Base-by-base conservation (phyloP, 2,888 invertebrate genomes). In the Penaeus monodon region DNA sequence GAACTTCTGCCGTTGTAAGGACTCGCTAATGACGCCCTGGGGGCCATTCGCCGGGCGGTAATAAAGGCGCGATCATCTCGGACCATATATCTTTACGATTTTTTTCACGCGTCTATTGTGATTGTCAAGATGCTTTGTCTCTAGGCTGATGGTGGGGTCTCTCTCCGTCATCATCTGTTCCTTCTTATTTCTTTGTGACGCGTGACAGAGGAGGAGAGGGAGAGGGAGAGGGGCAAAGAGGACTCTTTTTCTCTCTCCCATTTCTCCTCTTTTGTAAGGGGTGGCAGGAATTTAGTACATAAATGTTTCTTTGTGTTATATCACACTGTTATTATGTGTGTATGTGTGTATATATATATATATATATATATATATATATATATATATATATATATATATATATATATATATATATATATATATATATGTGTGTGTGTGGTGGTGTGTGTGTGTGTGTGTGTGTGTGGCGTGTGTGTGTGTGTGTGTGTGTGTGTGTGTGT, bases 321-420 rank as follows among this genome's bases (percentile, higher is more conserved):
- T 17, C 17, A 57, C 17, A 57, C 57, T 70, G 4, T n/a, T 17
- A 4, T 20, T 70, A 14, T 17, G 22, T 68, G 2, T 68, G 22
- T 68, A 22, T 68, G 20, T 68, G 20, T 68, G 22, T 68, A 68
- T 68, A 68, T 68, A 68, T 68, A 68, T 68, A 68, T 68, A 68
- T 68, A 68, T 68, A 68, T 68, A 68, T 68, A 68, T 68, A 68
- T 68, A 68, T 68, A 81, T 81, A 66, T 81, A 66, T 81, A 81
- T 66, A 81, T 66, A 81, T 81, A 81, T 81, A 66, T 81, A 81
- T 81, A 66, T 81, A 66, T 66, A 66, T 81, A 81, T 81, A 81
- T 81, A 81, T 81, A 81, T 81, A 81, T 65, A 81, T 81, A 81
- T 81, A 65, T 81, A 81, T 81, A 81, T 81, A 81, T 81, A 81